Evolutionary conservation across 2,888 invertebrate species (phyloP).

Genomic region (Entomobrya multifasciata): DNA sequence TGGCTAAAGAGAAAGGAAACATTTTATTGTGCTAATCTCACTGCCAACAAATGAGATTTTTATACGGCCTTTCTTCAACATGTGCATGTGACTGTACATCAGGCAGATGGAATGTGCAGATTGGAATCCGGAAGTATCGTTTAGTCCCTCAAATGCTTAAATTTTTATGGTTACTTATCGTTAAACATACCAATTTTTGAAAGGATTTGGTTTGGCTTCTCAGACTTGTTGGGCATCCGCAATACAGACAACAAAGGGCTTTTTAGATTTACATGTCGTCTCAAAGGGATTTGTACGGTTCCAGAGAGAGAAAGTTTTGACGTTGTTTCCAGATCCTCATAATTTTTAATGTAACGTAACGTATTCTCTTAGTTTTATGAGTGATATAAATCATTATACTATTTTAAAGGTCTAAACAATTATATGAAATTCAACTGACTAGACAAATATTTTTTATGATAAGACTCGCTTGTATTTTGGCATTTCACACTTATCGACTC

Average conservation of each 20-base stretch:
- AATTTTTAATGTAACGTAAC: neutral
- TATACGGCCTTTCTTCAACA: neutral
- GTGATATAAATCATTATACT: neutral
- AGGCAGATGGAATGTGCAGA: neutral
- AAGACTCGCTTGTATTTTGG: constrained; percentile 6
- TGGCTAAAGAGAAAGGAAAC: too few relatives aligned
- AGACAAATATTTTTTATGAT: constrained; percentile 5
- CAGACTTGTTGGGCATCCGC: neutral
- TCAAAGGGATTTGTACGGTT: too few relatives aligned
- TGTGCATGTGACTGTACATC: constrained; percentile 28
- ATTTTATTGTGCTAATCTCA: constrained; percentile 11
- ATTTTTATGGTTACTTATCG: neutral
- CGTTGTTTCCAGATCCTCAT: neutral
- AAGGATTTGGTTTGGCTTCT: neutral
- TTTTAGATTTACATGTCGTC: neutral
- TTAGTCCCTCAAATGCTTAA: too few relatives aligned
- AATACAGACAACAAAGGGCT: neutral
- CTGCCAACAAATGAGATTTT: constrained; percentile 6
- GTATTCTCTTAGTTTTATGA: neutral
- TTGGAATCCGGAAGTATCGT: neutral
- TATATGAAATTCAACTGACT: neutral
- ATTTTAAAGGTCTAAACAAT: too few relatives aligned
- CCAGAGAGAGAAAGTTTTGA: neutral
- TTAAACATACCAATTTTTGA: constrained; percentile 8
- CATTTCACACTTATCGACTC: constrained; percentile 18